phyloP scores from a whole-genome alignment of 2,888 invertebrate genomes.

The Sarcophaga carnaria region DNA sequence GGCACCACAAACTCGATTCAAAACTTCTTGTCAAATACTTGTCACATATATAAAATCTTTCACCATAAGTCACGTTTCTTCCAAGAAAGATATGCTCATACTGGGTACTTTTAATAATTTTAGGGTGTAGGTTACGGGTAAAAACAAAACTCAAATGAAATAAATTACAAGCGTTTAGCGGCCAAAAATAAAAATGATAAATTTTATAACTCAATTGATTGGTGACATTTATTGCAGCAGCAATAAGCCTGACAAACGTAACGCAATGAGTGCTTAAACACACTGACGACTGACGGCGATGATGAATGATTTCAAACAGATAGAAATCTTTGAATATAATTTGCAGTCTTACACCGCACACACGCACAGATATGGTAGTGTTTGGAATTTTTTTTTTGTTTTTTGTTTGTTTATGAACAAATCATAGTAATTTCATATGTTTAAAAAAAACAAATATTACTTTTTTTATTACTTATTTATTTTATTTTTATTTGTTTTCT shows the following conservation, averaged over 20 bases:
- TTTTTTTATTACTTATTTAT: not conserved
- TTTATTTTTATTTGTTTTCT: not conserved
- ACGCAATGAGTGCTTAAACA: not conserved
- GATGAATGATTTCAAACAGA: not conserved
- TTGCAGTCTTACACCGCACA: not conserved
- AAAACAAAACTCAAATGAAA: conserved; percentile 6
- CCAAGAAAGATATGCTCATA: not conserved
- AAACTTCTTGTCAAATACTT: not conserved
- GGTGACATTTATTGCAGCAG: conserved; percentile 35
- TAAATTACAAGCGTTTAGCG: conserved; percentile 36
- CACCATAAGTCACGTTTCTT: not conserved
- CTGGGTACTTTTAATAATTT: not conserved
- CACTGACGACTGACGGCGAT: not conserved
- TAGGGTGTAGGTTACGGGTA: conserved; percentile 14
- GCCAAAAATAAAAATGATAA: conserved; percentile 40
- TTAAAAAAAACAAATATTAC: not conserved
- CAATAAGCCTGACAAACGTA: not conserved
- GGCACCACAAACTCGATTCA: not conserved
- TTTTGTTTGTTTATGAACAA: not conserved
- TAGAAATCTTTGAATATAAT: too few relatives aligned
- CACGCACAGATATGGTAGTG: not conserved
- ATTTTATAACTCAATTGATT: conserved; percentile 33
- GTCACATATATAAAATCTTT: not conserved
- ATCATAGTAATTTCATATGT: not conserved
- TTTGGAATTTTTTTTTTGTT: too few relatives aligned